Percentiles rank a stretch among this genome's conserved stretches.
Conservation (phyloP, 2,888 invertebrate genomes). For the Amiota communis region DNA sequence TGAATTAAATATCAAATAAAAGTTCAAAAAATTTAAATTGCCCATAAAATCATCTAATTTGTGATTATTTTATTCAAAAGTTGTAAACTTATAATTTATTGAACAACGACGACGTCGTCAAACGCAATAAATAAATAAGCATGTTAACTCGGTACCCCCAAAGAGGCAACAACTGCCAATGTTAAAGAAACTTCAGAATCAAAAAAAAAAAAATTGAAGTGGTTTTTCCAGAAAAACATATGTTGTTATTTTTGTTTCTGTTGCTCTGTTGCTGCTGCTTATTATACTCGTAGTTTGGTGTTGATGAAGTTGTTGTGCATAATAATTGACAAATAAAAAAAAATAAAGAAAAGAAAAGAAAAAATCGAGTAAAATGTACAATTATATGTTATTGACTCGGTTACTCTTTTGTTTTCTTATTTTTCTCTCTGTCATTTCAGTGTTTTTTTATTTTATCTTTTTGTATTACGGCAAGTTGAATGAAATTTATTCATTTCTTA, state of each 20-base stretch:
- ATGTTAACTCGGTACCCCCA: too few relatives aligned
- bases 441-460: background rate
- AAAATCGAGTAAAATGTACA: background rate
- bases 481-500: background rate
- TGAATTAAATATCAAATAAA: too few relatives aligned
- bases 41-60: too few relatives aligned
- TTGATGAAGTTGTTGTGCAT: conserved; percentile 4
- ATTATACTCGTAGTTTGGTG: background rate
- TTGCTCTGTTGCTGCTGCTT: background rate
- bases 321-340: background rate
- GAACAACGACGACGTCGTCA: background rate
- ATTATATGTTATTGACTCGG: conserved; percentile 21
- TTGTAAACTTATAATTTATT: too few relatives aligned
- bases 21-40: too few relatives aligned
- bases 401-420: background rate
- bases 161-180: too few relatives aligned
- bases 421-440: background rate
- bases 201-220: background rate
- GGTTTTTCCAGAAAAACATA: conserved; percentile 11
- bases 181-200: too few relatives aligned
- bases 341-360: background rate
- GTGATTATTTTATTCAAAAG: too few relatives aligned
- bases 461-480: background rate
- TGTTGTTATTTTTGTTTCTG: conserved; percentile 10
- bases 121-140: background rate